Evolutionary conservation across 2,888 invertebrate species (phyloP), one percentile per base, ranked within the genome.

Genomic region (Tetropium fuscum): DNA sequence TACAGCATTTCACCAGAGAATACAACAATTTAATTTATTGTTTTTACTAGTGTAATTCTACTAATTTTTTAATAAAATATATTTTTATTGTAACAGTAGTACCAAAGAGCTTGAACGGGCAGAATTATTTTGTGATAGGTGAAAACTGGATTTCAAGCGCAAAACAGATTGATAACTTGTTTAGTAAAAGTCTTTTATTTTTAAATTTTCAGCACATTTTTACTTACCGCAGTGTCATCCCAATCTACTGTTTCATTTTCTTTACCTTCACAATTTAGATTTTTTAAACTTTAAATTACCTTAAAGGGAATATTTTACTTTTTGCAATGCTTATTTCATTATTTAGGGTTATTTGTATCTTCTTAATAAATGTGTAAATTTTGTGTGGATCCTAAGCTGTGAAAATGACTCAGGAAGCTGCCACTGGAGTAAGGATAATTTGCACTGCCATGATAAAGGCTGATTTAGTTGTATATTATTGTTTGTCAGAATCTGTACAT

Each of bases 401-500:
- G 36, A 32, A n/a, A 13, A 36, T 36, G 7, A 15, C 7, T 10
- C 36, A 36, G 10, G 36, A 16, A 36, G 7, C 7, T 36, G 13
- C 15, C 36, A n/a, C n/a, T n/a, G n/a, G n/a, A 27, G 27, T 27
- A 27, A 22, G 22, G 11, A 22, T 22, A 41, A 22, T 34, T 30
- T 36, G 30, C 48, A 48, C 48, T 48, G 48, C 48, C 48, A 36
- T 5, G 13, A 20, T 20, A 15, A 48, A 48, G 48, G 48, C 48
- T 48, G 48, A 48, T 36, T 48, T 20, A 13, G 16, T 36, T 48
- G n/a, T 36, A 48, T 20, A 1, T 22, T 6, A 36, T 47, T 34
- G 13, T 10, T 47, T 30, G 19, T 19, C 13, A 45, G 16, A 47
- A 22, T 49, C 38, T 63, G 53, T 63, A 54, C 44, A 60, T 64